A percentile compares a stretch with the other conserved stretches of the same genome.
These are phyloP conservation scores for Drosophila ochracea DNA, from an alignment of 2,888 invertebrate species.

Conservation along the genomic window DNA sequence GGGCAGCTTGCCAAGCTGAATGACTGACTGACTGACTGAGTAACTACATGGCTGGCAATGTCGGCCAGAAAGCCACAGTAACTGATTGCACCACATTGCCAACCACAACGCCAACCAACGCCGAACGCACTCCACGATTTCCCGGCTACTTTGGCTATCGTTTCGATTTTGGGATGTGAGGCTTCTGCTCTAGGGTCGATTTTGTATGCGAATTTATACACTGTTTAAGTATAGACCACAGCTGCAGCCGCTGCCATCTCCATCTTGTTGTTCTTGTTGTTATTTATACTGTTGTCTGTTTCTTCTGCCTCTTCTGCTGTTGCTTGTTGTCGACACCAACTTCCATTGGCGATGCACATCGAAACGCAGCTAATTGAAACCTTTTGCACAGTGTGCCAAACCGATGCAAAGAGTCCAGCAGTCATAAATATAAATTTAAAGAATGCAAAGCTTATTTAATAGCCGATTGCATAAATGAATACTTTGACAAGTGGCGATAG, in stretches of 20 bases:
- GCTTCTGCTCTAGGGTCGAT: slow-evolving; percentile 11
- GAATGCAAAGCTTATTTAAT: neutral
- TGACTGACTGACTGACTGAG: slow-evolving; percentile 21
- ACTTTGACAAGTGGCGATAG: neutral
- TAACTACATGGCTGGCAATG: slow-evolving; percentile 46
- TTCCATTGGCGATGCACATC: slow-evolving; percentile 74
- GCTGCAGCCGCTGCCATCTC: slow-evolving; percentile 43
- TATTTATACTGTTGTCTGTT: slow-evolving; percentile 18
- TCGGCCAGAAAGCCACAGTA: slow-evolving; percentile 78
- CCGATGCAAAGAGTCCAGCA: slow-evolving; percentile 1
- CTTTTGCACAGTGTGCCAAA: slow-evolving; percentile 65
- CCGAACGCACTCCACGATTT: slow-evolving; percentile 54
- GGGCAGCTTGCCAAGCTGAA: slow-evolving; percentile 63
- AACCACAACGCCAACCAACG: slow-evolving; percentile 60
- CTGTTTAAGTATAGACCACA: slow-evolving; percentile 77
- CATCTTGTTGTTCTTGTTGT: slow-evolving; percentile 8
- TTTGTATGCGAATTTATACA: slow-evolving; percentile 77
- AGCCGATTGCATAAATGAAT: slow-evolving; percentile 7
- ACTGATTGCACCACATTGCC: slow-evolving; percentile 77
- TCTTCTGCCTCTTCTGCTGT: slow-evolving; percentile 23
- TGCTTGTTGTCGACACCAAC: slow-evolving; percentile 67
- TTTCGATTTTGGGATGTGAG: slow-evolving; percentile 14
- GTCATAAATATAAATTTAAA: slow-evolving; percentile 17
- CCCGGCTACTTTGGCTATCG: slow-evolving; percentile 41
- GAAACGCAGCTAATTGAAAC: slow-evolving; percentile 80